phyloP scores from a whole-genome alignment of 2,888 invertebrate species.

The Euplagia quadripunctaria region DNA sequence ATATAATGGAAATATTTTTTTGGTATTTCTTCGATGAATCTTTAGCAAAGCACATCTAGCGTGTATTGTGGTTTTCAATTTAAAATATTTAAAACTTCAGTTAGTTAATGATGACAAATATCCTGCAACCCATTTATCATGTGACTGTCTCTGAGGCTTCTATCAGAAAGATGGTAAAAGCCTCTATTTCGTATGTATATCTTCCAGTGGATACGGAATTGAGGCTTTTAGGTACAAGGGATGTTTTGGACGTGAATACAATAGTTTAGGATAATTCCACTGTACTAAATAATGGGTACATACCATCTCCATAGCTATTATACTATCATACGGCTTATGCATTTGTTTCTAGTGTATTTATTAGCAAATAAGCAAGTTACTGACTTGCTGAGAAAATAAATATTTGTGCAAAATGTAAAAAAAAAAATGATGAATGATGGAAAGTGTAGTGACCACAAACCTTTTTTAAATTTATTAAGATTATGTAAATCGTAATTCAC shows the following conservation, averaged over 20 bases:
- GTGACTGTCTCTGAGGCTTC: conserved; percentile 52
- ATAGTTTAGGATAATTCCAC: neutral
- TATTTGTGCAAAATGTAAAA: neutral
- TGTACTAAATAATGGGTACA: neutral
- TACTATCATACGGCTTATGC: neutral
- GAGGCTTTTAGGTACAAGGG: neutral
- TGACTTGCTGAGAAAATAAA: neutral
- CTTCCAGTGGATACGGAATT: neutral
- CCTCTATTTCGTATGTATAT: no score
- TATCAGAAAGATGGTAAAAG: conserved; percentile 9
- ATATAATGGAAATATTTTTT: conserved; percentile 44
- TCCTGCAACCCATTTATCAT: conserved; percentile 60
- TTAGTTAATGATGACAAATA: conserved; percentile 14
- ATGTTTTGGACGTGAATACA: neutral
- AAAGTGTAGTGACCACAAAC: neutral
- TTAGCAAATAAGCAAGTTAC: neutral
- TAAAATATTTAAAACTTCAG: neutral
- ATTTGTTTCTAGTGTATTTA: neutral
- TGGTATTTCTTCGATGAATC: conserved; percentile 19
- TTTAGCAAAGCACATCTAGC: conserved; percentile 12
- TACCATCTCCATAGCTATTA: neutral
- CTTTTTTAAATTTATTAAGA: neutral
- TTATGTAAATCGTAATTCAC: neutral
- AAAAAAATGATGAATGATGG: no score
- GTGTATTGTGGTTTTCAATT: conserved; percentile 19